Base-by-base conservation (phyloP, 2,888 invertebrate species). In the Tipula lateralis region DNA sequence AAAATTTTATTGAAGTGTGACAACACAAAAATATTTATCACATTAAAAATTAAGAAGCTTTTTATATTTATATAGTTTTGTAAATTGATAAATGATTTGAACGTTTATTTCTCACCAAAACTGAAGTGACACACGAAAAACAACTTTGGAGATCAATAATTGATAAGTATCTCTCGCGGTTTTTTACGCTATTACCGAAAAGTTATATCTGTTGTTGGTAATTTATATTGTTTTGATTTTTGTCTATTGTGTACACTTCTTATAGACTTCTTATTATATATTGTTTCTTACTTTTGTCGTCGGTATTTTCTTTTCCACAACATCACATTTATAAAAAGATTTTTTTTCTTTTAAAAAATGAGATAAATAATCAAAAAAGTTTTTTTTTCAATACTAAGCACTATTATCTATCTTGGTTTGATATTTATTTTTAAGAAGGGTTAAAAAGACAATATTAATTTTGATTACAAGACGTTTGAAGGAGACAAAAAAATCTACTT, bases 151-250 rank as follows among this genome's bases (percentile, higher is more conserved):
- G 66, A 66, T 66, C 66, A 66, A 66, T n/a, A n/a, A n/a, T 24
- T 66, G 66, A 66, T 66, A 66, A 66, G 66, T 66, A 66, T 66
- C 66, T 66, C 66, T 66, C 66, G 66, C 66, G 66, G 66, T 66
- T 66, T 66, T 32, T 66, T 66, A 66, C 66, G 24, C 66, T 66
- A 12, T 66, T 66, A 66, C 66, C 66, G 24, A 66, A n/a, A n/a
- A n/a, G n/a, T n/a, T n/a, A n/a, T n/a, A n/a, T n/a, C n/a, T n/a
- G n/a, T n/a, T n/a, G n/a, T n/a, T n/a, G n/a, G n/a, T 66, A 66
- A 66, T 66, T 66, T 66, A 66, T 66, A 66, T 66, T 66, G 66
- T 66, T 66, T 66, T 66, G 66, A 66, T 66, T 66, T 44, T 44
- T 24, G 66, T 66, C 66, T 66, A 66, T 66, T 66, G 66, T 66